Evolutionary conservation across 2,113 vertebrate species (phyloP).

Genomic region (Pomatostomus ruficeps): DNA sequence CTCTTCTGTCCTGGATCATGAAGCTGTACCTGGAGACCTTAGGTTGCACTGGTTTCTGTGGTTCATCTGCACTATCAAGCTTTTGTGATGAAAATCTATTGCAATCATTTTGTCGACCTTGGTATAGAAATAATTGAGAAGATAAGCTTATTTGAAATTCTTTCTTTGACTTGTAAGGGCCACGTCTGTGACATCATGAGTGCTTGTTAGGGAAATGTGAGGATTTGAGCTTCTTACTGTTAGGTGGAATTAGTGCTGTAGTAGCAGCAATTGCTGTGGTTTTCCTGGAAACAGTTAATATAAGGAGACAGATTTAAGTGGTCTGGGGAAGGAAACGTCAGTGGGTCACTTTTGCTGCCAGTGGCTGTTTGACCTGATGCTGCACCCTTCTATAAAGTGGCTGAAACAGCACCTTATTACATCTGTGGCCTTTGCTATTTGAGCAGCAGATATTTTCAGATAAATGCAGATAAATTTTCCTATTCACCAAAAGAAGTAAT

Average conservation of each 20-base stretch:
- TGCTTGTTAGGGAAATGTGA: not conserved
- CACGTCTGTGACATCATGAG: accelerated
- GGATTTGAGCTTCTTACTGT: not conserved
- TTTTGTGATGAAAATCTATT: not conserved
- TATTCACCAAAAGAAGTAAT: not conserved
- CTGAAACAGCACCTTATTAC: not conserved
- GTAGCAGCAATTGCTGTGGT: not conserved
- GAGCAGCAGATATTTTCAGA: not conserved
- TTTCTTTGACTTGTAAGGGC: not conserved
- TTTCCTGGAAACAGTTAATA: not conserved
- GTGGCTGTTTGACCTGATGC: not conserved
- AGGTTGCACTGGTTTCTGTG: not conserved
- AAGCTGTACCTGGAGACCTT: not conserved
- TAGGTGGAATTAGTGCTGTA: not conserved
- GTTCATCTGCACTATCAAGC: not conserved
- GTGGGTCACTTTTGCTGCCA: not conserved
- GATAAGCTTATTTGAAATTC: not conserved
- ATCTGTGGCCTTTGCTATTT: not conserved
- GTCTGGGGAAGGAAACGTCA: not conserved
- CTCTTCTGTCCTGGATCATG: not conserved
- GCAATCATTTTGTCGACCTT: not conserved
- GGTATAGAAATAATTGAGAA: not conserved
- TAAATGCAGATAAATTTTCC: not conserved
- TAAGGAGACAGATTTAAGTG: not conserved
- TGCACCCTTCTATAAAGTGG: not conserved